These are phyloP conservation scores for Baccha elongata DNA, from an alignment of 2,888 invertebrate species.

Conservation along the genomic window DNA sequence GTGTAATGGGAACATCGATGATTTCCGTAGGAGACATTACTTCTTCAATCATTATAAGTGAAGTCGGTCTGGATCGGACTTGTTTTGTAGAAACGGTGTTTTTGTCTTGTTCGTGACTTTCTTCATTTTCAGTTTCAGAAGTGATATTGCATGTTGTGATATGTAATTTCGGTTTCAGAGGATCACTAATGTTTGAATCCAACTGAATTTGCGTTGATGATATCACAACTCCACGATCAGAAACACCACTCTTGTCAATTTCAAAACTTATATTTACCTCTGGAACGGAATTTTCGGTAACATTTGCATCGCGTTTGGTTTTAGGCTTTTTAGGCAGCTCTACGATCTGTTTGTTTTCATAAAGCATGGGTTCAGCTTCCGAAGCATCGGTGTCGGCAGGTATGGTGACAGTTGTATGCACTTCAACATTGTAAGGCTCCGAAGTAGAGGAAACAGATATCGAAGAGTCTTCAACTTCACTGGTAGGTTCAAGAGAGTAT, in stretches of 20 bases:
- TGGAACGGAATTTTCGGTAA: constrained; percentile 77
- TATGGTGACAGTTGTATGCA: constrained; percentile 85
- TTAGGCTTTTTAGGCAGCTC: constrained; percentile 80
- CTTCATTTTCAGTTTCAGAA: constrained; percentile 77
- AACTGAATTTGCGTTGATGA: constrained; percentile 75
- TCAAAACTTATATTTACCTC: constrained; percentile 79
- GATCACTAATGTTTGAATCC: constrained; percentile 39
- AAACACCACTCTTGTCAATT: constrained; percentile 76
- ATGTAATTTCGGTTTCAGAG: constrained; percentile 76
- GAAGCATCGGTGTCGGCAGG: constrained; percentile 83
- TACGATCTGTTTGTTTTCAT: constrained; percentile 79
- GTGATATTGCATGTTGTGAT: constrained; percentile 79
- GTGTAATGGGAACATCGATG: constrained; percentile 83
- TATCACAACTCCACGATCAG: constrained; percentile 76
- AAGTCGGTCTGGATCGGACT: constrained; percentile 79
- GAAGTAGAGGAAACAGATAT: constrained; percentile 76
- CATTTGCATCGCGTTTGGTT: constrained; percentile 76
- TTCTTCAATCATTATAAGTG: constrained; percentile 84
- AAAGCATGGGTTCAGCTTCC: constrained; percentile 77
- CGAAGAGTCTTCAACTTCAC: constrained; percentile 76
- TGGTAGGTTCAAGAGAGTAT: constrained; percentile 74
- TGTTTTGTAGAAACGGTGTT: constrained; percentile 77
- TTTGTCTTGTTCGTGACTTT: constrained; percentile 78
- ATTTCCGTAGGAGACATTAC: constrained; percentile 82
- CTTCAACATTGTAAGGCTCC: constrained; percentile 82